Conservation (phyloP, 2,888 invertebrate genomes). For the Oligia fasciuncula region DNA sequence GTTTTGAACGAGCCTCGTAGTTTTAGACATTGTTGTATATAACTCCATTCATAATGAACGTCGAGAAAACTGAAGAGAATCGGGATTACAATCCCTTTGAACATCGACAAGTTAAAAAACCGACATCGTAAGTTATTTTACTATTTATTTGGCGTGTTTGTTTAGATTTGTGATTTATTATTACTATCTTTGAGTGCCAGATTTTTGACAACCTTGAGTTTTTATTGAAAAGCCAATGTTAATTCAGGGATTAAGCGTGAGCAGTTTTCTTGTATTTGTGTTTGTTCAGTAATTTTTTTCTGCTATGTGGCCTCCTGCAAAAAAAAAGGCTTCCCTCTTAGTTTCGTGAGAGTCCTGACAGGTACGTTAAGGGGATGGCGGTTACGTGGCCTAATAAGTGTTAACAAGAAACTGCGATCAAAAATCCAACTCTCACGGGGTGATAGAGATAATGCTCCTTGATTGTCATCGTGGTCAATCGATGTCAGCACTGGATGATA, state of each 20-base stretch:
- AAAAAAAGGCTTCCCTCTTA: background rate
- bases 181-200: background rate
- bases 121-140: conserved; percentile 84
- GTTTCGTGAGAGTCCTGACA: background rate
- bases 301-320: background rate
- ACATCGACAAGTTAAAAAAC: conserved; percentile 84
- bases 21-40: conserved; percentile 51
- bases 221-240: background rate
- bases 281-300: background rate
- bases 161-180: conserved; percentile 23
- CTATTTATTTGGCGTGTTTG: conserved; percentile 27
- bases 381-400: background rate
- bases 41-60: conserved; percentile 67
- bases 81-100: conserved; percentile 84
- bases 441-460: background rate
- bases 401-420: background rate
- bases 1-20: conserved; percentile 14
- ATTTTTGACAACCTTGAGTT: conserved; percentile 8
- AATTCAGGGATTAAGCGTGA: background rate
- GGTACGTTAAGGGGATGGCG: background rate
- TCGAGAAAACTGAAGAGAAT: conserved; percentile 64
- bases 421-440: too few relatives aligned
- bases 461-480: background rate
- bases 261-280: background rate
- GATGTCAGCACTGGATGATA: background rate